phyloP scores from a whole-genome alignment of 2,797 vertebrate genomes.

The Parauchenoglanis ngamensis region DNA sequence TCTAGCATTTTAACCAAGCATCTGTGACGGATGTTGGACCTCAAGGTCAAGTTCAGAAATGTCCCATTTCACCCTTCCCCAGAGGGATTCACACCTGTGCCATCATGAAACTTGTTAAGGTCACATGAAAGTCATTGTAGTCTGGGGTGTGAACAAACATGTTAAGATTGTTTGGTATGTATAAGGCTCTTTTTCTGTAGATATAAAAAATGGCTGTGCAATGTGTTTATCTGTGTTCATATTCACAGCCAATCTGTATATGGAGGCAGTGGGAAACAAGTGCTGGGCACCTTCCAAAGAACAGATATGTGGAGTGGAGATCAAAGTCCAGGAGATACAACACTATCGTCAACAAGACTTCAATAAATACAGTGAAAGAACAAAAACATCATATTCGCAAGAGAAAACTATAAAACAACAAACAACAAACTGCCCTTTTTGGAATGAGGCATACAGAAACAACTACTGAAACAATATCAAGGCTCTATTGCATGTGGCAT shows the following conservation, averaged over 20 bases:
- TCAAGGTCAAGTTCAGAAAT: not conserved
- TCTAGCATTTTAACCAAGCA: not conserved
- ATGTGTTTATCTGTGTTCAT: not conserved
- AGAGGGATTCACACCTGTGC: not conserved
- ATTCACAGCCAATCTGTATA: constrained; percentile 1
- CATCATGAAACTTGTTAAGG: not conserved
- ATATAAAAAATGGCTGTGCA: not conserved
- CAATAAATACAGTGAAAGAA: not conserved
- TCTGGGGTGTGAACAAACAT: not conserved
- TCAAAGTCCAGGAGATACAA: constrained; percentile 3
- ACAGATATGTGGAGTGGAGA: not conserved
- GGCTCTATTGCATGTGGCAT: not conserved
- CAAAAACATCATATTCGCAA: constrained; percentile 3
- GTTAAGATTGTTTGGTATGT: not conserved
- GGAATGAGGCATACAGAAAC: constrained; percentile 1
- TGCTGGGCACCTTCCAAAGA: not conserved
- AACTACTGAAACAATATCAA: not conserved
- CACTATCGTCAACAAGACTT: not conserved
- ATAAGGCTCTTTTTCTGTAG: not conserved
- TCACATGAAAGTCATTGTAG: not conserved
- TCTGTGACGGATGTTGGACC: not conserved
- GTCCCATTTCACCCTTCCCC: not conserved
- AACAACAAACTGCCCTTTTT: not conserved
- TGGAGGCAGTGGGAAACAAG: not conserved
- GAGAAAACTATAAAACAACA: not conserved